These are phyloP conservation scores for Euproctis similis DNA, from an alignment of 2,888 invertebrate species.

Conservation along the genomic window DNA sequence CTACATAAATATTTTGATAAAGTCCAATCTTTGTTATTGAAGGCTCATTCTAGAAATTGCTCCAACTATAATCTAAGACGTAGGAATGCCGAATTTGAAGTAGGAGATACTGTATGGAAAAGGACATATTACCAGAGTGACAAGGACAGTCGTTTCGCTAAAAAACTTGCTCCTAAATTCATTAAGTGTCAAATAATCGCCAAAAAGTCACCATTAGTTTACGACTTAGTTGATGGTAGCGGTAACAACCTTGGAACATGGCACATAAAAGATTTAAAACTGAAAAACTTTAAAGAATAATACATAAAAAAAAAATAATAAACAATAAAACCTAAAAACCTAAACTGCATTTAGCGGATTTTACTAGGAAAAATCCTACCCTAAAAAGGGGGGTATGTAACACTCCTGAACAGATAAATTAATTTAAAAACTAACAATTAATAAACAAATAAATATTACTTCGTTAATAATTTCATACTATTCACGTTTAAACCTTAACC, in stretches of 20 bases:
- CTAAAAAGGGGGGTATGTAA: too few species aligned
- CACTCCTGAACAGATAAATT: too few species aligned
- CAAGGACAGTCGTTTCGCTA: conserved; percentile 1
- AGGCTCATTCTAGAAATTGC: neutral
- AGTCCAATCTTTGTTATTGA: neutral
- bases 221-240: neutral
- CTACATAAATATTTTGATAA: neutral
- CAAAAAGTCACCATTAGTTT: neutral
- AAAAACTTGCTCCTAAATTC: conserved; percentile 1
- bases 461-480: too few species aligned
- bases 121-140: neutral
- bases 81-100: neutral
- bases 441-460: too few species aligned
- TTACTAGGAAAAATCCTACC: too few species aligned
- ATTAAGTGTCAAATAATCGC: neutral
- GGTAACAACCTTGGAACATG: neutral
- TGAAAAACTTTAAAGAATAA: too few species aligned
- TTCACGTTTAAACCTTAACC: too few species aligned
- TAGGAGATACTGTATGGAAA: conserved; percentile 1
- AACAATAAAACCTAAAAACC: too few species aligned
- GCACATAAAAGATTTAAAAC: conserved; percentile 1
- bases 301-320: too few species aligned
- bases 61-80: neutral
- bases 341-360: too few species aligned
- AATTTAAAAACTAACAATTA: too few species aligned